phyloP scores from a whole-genome alignment of 2,888 invertebrate genomes.

The Heliconius hortense region DNA sequence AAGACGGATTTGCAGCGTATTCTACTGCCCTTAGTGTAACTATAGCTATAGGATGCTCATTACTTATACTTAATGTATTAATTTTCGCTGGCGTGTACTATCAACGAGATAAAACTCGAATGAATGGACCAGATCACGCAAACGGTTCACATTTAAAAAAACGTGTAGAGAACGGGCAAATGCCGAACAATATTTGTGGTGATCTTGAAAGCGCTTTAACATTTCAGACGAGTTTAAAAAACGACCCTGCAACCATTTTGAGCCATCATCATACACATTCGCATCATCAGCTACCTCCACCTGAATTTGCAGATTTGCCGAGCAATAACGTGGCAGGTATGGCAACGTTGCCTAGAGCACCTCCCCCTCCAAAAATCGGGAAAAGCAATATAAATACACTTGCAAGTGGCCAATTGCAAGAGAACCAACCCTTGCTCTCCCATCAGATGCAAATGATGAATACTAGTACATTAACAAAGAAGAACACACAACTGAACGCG shows the following conservation, averaged over 20 bases:
- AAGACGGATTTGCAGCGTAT: slow-evolving; percentile 94
- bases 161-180: slow-evolving; percentile 91
- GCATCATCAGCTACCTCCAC: slow-evolving; percentile 90
- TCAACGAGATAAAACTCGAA: slow-evolving; percentile 91
- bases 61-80: slow-evolving; percentile 94
- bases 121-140: slow-evolving; percentile 82
- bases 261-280: slow-evolving; percentile 89
- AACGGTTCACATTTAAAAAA: slow-evolving; percentile 84
- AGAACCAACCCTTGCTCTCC: slow-evolving; percentile 86
- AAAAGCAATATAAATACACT: slow-evolving; percentile 82
- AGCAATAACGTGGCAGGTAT: slow-evolving; percentile 83
- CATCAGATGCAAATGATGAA: slow-evolving; percentile 91
- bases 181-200: slow-evolving; percentile 94
- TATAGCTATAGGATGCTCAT: slow-evolving; percentile 96
- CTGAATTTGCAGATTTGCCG: slow-evolving; percentile 91
- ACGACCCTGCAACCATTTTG: slow-evolving; percentile 87
- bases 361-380: slow-evolving; percentile 87
- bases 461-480: slow-evolving; percentile 89
- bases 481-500: slow-evolving; percentile 85
- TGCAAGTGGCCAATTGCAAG: slow-evolving; percentile 83
- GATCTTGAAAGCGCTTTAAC: slow-evolving; percentile 85
- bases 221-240: slow-evolving; percentile 82
- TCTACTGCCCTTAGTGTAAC: slow-evolving; percentile 95
- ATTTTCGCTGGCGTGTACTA: slow-evolving; percentile 98
- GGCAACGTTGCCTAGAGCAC: slow-evolving; percentile 86